Base-by-base conservation (phyloP, 1,140 invertebrate genomes). In the Drosophila watanabei region DNA sequence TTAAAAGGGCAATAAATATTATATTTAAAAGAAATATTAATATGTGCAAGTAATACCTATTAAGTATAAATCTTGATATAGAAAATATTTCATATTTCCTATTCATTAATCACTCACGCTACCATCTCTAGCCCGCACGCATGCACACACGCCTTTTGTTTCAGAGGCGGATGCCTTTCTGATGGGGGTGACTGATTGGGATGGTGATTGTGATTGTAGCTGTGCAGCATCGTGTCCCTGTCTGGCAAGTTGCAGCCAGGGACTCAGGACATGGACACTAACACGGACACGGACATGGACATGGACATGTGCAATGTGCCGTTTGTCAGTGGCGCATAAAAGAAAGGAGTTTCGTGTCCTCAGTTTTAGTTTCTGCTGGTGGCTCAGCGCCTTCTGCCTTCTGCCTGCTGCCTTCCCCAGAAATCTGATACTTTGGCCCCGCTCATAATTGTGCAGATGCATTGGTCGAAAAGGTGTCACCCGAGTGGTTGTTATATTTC, bases 141-240 rank as follows among this genome's bases (percentile, higher is more conserved):
- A 61, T 35, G 13, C 51, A 20, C 49, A 56, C 79, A 85, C 78
- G 73, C 85, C 81, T 81, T 88, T 88, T 88, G 85, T 88, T 89
- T 90, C 81, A 79, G 37, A 49, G 59, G 70, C 79, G 85, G 70
- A 70, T 89, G 86, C 86, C 85, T 89, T 89, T 90, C 87, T 91
- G 86, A 90, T 90, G 86, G 86, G 86, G 86, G 86, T 90, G 86
- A 90, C 86, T 90, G 86, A 90, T 90, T 90, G 86, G 77, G 82
- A 82, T 81, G 76, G 86, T 62, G 77, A 75, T 81, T 85, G 86
- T 79, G 77, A 75, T 64, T 80, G 64, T 78, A 48, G 57, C 49
- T 79, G 75, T 79, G 73, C 68, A 71, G 81, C 69, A 77, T 63
- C 48, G 73, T 75, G 80, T 66, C 63, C 56, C 75, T 37, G 56